Evolutionary conservation across 1,140 invertebrate species (phyloP).

Genomic region (Metopolophium dirhodum): DNA sequence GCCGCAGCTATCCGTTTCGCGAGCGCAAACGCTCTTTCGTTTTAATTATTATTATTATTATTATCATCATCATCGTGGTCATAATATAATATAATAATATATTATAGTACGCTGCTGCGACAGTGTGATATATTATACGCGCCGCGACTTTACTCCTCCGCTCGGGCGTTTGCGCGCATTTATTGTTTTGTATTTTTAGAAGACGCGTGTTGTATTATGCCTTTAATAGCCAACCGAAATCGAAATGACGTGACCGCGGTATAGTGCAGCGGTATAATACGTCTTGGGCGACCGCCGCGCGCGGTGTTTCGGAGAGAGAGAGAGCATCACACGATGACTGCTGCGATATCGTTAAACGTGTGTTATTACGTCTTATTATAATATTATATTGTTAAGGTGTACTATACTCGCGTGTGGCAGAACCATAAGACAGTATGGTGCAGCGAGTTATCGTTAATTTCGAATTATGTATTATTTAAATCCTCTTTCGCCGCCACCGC

Average conservation of each 20-base stretch:
- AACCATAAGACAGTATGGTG: background rate
- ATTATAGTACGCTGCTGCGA: background rate
- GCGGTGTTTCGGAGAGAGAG: background rate
- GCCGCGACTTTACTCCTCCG: background rate
- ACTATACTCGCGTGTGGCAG: no score
- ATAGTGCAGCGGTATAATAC: background rate
- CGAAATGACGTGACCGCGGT: background rate
- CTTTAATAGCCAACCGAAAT: background rate
- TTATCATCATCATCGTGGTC: background rate
- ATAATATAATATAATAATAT: background rate
- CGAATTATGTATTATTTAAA: background rate
- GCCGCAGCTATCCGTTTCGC: background rate
- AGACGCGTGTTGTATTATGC: background rate
- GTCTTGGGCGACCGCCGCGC: no score
- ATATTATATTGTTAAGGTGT: background rate
- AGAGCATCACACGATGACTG: background rate
- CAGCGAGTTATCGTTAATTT: background rate
- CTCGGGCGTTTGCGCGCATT: background rate
- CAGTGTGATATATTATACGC: background rate
- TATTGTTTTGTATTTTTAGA: conserved; percentile 42
- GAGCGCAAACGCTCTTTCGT: background rate
- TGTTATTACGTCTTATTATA: no score
- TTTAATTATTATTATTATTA: conserved; percentile 9
- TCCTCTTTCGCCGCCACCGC: background rate
- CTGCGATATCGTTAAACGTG: no score